phyloP scores from a whole-genome alignment of 2,888 invertebrate genomes.

The Cephus nigrinus region DNA sequence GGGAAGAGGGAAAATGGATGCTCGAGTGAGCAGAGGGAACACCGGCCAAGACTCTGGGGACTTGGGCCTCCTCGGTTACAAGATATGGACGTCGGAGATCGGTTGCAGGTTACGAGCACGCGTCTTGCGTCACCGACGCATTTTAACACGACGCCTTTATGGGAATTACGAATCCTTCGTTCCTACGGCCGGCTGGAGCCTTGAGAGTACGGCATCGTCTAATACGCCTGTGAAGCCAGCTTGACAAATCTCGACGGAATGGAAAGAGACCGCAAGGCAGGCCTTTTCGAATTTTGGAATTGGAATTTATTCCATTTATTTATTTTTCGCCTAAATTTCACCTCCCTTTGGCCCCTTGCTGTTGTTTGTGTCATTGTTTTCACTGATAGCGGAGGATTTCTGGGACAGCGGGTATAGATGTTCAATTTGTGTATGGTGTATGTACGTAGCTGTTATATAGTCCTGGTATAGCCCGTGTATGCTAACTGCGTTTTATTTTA shows the following conservation, averaged over 20 bases:
- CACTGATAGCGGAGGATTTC: background rate
- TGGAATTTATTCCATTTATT: background rate
- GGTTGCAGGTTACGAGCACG: conserved; percentile 32
- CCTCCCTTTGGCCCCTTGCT: too few species aligned
- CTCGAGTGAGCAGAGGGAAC: background rate
- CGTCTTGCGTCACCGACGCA: conserved; percentile 32
- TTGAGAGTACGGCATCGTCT: conserved; percentile 21
- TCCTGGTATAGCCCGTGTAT: background rate
- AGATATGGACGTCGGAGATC: conserved; percentile 24
- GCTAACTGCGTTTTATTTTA: background rate
- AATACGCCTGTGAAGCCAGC: conserved; percentile 28
- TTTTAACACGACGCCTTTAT: conserved; percentile 34
- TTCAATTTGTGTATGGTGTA: background rate
- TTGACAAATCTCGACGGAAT: conserved; percentile 38
- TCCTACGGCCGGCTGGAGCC: background rate
- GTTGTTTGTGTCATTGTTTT: background rate
- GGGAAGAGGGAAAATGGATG: background rate
- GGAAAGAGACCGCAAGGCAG: background rate
- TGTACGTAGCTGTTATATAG: background rate
- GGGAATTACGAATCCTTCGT: conserved; percentile 36
- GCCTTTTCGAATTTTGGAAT: background rate
- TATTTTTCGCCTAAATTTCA: too few species aligned
- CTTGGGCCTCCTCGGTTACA: background rate
- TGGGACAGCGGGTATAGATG: background rate
- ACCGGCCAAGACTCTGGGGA: background rate